Evolutionary conservation across 2,797 vertebrate genomes (phyloP).

Genomic region (Brotula barbata): DNA sequence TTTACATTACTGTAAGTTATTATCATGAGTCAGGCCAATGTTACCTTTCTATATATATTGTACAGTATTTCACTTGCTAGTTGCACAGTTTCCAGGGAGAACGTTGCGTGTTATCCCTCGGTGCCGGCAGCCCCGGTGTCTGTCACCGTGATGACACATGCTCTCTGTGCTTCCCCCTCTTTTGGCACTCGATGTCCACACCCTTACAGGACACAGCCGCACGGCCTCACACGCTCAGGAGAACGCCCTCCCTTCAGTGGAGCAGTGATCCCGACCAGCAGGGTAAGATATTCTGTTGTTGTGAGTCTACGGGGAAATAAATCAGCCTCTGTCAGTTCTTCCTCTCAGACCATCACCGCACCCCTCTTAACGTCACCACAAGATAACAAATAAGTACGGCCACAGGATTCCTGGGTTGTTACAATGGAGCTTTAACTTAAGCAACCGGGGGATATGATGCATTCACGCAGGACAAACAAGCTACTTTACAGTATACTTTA

Average conservation of each 20-base stretch:
- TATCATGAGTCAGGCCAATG: no score
- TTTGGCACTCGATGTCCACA: slow-evolving; percentile 32
- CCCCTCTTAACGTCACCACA: slow-evolving; percentile 6
- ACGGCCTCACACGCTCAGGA: slow-evolving; percentile 86
- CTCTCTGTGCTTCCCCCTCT: neutral
- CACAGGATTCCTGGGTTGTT: neutral
- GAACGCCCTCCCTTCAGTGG: slow-evolving; percentile 74
- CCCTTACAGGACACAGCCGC: slow-evolving; percentile 84
- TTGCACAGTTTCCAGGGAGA: neutral
- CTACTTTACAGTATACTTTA: no score
- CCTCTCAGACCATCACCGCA: slow-evolving; percentile 24
- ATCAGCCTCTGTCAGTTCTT: slow-evolving; percentile 16
- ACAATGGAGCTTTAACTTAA: neutral
- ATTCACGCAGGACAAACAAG: no score
- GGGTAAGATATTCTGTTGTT: slow-evolving; percentile 54
- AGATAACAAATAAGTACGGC: neutral
- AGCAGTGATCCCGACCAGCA: slow-evolving; percentile 68
- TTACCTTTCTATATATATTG: no score
- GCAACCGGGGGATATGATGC: neutral
- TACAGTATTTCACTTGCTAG: no score
- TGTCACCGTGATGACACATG: neutral
- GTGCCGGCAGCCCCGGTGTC: neutral
- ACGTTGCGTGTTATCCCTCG: neutral
- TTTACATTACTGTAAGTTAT: no score
- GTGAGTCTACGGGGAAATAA: slow-evolving; percentile 6